Percentiles rank a stretch among this genome's conserved stretches.
Evolutionary conservation across 2,797 vertebrate genomes (phyloP).

Genomic region (Chelidonichthys spinosus): DNA sequence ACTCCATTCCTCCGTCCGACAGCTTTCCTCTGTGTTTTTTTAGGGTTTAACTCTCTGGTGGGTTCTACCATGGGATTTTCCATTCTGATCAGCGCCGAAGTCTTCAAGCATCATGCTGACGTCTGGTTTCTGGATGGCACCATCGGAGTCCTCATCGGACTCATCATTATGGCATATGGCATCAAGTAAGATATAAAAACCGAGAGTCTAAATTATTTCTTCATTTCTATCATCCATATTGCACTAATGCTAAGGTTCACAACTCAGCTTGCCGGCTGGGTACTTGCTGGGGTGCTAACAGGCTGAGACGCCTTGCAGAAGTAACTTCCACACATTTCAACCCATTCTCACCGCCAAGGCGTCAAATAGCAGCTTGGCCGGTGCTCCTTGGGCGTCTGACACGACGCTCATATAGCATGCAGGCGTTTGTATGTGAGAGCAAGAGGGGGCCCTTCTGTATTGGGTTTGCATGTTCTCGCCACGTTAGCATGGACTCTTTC

Average conservation of each 20-base stretch:
- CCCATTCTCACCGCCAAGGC: too few relatives aligned
- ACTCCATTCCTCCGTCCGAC: background rate
- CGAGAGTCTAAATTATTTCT: background rate
- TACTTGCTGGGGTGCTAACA: background rate
- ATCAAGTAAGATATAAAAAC: constrained; percentile 87
- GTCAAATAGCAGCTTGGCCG: too few relatives aligned
- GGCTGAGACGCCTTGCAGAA: background rate
- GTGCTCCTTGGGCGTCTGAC: too few relatives aligned
- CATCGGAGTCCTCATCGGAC: constrained; percentile 93
- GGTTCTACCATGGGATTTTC: constrained; percentile 98
- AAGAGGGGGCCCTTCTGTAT: too few relatives aligned
- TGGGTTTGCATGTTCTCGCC: too few relatives aligned
- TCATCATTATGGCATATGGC: constrained; percentile 95
- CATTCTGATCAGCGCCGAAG: constrained; percentile 95
- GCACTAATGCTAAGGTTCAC: background rate
- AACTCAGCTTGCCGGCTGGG: background rate
- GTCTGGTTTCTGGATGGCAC: constrained; percentile 97
- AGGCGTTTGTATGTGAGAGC: too few relatives aligned
- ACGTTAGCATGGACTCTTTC: too few relatives aligned
- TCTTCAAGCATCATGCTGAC: constrained; percentile 90
- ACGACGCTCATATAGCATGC: too few relatives aligned
- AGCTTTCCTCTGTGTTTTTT: constrained; percentile 30
- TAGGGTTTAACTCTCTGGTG: constrained; percentile 97
- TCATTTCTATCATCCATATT: background rate
- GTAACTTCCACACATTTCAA: background rate